A percentile compares a stretch with the other conserved stretches of the same genome.
These are phyloP conservation scores for Noctua comes DNA, from an alignment of 2,888 invertebrate species.

Conservation along the genomic window DNA sequence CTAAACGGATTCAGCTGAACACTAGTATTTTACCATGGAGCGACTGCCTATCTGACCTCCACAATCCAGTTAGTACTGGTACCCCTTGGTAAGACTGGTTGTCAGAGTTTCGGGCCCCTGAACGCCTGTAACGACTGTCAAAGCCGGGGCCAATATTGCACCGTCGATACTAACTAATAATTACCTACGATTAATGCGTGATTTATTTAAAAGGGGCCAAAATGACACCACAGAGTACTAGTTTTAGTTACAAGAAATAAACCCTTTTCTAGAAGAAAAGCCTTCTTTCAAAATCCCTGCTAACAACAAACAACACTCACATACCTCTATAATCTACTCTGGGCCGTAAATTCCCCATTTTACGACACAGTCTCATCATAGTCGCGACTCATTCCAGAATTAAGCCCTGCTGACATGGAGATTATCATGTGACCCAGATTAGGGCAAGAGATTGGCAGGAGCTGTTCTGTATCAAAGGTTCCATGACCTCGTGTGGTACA, in stretches of 20 bases:
- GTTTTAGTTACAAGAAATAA: not conserved
- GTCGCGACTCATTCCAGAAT: conserved; percentile 27
- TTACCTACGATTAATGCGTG: not conserved
- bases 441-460: conserved; percentile 18
- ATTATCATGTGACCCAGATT: conserved; percentile 44
- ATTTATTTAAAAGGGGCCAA: not conserved
- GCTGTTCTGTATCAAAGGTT: conserved; percentile 34
- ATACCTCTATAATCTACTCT: not conserved
- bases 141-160: not conserved
- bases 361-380: conserved; percentile 38
- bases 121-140: no score
- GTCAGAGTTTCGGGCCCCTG: no score
- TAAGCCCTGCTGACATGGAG: conserved; percentile 42
- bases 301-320: not conserved
- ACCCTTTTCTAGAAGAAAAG: not conserved
- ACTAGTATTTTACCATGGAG: no score
- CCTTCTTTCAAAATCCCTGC: not conserved
- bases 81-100: no score
- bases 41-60: no score
- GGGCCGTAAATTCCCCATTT: conserved; percentile 30
- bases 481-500: conserved; percentile 22
- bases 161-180: not conserved
- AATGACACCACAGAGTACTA: not conserved
- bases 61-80: no score
- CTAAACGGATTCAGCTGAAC: no score